Conservation (phyloP, 2,113 vertebrate species). For the Catagonus wagneri region DNA sequence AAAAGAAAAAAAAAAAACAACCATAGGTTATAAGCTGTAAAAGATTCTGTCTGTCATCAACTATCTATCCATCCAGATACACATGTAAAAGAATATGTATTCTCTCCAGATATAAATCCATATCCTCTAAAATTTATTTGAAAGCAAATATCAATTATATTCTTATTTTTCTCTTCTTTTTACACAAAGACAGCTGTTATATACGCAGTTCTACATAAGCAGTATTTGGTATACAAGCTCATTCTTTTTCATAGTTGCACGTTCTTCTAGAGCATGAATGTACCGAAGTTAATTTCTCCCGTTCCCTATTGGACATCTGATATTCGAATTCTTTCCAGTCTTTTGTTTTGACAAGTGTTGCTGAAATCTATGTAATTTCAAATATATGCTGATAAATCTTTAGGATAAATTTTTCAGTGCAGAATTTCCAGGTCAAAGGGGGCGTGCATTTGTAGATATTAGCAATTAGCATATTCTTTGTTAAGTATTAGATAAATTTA, state of each 20-base stretch:
- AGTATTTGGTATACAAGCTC: not conserved
- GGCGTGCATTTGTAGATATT: not conserved
- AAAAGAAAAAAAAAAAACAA: not conserved
- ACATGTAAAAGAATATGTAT: not conserved
- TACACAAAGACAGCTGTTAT: not conserved
- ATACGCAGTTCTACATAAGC: not conserved
- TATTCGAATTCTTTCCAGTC: not conserved
- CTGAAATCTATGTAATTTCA: slow-evolving; percentile 9
- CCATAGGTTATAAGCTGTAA: not conserved
- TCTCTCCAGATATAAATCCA: not conserved
- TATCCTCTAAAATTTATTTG: not conserved
- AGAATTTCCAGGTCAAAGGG: not conserved
- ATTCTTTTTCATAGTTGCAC: not conserved
- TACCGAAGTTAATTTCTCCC: not conserved
- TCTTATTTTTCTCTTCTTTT: slow-evolving; percentile 1
- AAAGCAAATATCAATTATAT: not conserved
- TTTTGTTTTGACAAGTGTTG: slow-evolving; percentile 11
- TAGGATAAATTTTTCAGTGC: not conserved
- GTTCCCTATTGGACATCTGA: not conserved
- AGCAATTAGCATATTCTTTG: not conserved
- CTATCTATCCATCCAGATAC: not conserved
- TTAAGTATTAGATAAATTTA: slow-evolving; percentile 27
- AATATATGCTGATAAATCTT: not conserved
- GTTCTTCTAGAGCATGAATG: not conserved
- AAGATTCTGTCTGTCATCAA: not conserved